phyloP scores from a whole-genome alignment of 2,797 vertebrate genomes.

The Pantherophis vulpinus region DNA sequence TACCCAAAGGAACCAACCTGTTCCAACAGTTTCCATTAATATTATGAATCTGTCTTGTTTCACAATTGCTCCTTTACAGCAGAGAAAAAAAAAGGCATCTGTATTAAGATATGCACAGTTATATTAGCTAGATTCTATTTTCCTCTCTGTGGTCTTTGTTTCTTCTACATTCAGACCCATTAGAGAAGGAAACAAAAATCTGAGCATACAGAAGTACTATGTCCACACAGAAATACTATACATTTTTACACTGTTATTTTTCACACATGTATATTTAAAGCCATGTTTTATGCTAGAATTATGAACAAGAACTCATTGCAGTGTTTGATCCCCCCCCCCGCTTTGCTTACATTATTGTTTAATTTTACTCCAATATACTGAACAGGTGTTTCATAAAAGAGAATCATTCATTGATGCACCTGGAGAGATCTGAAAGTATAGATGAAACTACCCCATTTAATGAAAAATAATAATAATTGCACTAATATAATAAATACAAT shows the following conservation, averaged over 20 bases:
- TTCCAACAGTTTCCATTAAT: not conserved
- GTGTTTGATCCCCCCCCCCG: not conserved
- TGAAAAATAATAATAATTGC: not conserved
- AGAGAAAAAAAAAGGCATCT: not conserved
- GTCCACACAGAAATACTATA: not conserved
- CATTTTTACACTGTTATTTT: not conserved
- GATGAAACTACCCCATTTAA: constrained; percentile 8
- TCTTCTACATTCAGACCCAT: not conserved
- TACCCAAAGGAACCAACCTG: not conserved
- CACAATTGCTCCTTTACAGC: not conserved
- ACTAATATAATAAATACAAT: constrained; percentile 16
- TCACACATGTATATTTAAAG: not conserved
- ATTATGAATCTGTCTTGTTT: not conserved
- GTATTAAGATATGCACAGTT: not conserved
- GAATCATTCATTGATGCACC: not conserved
- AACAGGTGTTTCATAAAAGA: constrained; percentile 17
- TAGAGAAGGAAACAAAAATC: not conserved
- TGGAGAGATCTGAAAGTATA: constrained; percentile 7
- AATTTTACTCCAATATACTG: not conserved
- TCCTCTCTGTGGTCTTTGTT: not conserved
- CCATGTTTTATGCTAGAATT: not conserved
- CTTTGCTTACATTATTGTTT: not conserved
- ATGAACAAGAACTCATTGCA: not conserved
- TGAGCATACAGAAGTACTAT: not conserved
- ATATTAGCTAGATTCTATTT: not conserved